phyloP scores from a whole-genome alignment of 2,888 invertebrate genomes.

The Zygaena filipendulae region DNA sequence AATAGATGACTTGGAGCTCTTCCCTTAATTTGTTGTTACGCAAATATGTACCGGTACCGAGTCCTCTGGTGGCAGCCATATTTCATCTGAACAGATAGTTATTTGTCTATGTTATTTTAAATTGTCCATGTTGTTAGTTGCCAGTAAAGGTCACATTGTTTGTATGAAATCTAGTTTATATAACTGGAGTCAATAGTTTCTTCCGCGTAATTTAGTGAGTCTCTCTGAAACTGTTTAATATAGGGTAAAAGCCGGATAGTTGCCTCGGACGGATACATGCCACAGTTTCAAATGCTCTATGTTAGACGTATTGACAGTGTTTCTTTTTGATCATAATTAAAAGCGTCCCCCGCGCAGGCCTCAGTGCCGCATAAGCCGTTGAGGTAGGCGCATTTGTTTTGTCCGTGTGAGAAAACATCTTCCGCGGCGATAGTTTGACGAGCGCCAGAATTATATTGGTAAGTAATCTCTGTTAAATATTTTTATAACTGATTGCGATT shows the following conservation, averaged over 20 bases:
- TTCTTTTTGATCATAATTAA: conserved; percentile 1
- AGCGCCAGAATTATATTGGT: conserved; percentile 9
- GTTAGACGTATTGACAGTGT: background rate
- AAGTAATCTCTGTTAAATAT: conserved; percentile 10
- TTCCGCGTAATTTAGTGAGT: too few species aligned
- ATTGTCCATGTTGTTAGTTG: too few species aligned
- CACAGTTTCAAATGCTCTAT: conserved; percentile 1
- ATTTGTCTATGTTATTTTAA: too few species aligned
- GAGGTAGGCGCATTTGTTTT: conserved; percentile 8
- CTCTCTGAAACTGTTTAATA: too few species aligned
- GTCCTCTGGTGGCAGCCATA: too few species aligned
- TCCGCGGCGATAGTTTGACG: conserved; percentile 8
- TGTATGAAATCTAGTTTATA: too few species aligned
- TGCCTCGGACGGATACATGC: background rate
- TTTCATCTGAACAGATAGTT: too few species aligned
- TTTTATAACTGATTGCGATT: conserved; percentile 8
- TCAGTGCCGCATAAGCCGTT: background rate
- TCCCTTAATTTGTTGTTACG: too few species aligned
- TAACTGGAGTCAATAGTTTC: too few species aligned
- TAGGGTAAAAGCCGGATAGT: conserved; percentile 7
- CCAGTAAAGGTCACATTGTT: too few species aligned
- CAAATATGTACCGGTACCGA: too few species aligned
- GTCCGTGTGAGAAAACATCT: conserved; percentile 12
- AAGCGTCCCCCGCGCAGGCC: conserved; percentile 1
- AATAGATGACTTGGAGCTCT: too few species aligned